These are phyloP conservation scores for Cyanocitta stelleri DNA, from an alignment of 2,113 vertebrate species.

Conservation along the genomic window DNA sequence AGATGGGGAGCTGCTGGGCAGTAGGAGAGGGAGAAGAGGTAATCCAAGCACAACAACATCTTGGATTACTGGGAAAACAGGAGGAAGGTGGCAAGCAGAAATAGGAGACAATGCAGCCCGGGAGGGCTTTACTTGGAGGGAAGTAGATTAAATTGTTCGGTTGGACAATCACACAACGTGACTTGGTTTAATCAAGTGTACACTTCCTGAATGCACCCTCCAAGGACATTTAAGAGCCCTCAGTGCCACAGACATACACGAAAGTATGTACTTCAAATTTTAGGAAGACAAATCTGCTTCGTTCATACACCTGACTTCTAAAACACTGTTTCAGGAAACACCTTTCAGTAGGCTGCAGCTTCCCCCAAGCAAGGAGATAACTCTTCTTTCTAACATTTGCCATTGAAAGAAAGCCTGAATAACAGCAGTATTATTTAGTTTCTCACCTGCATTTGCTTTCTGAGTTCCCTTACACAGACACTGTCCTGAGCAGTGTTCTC, in stretches of 20 bases:
- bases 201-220: neutral
- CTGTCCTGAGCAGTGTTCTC: slow-evolving; percentile 83
- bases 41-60: neutral
- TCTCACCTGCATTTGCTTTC: slow-evolving; percentile 85
- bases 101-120: neutral
- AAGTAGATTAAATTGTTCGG: neutral
- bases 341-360: neutral
- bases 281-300: neutral
- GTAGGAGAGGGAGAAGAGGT: neutral
- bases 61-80: neutral
- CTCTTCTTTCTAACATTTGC: neutral
- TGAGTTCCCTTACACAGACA: slow-evolving; percentile 74
- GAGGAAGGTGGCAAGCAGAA: neutral
- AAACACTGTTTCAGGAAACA: neutral
- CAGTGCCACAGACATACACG: neutral
- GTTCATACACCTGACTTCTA: neutral
- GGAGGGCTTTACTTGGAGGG: neutral
- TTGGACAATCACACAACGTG: neutral
- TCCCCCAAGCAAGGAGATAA: neutral
- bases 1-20: neutral
- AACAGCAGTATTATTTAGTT: neutral
- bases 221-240: neutral
- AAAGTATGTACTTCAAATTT: neutral
- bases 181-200: neutral
- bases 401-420: neutral